These are phyloP conservation scores for Pristionchus arcanus DNA, from an alignment of 2,888 invertebrate species.

Conservation along the genomic window DNA sequence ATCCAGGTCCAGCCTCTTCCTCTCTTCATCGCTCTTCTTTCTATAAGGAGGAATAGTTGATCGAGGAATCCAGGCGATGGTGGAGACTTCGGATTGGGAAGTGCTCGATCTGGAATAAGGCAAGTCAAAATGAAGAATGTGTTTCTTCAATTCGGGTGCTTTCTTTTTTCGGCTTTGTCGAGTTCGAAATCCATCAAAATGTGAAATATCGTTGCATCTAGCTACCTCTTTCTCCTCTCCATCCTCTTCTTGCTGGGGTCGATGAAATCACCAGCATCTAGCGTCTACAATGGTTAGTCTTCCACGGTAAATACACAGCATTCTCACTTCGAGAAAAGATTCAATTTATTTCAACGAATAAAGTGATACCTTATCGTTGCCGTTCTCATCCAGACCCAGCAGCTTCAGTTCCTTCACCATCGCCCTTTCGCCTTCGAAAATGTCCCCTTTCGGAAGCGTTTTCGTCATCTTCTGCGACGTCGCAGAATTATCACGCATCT, in stretches of 20 bases:
- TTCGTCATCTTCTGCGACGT: too few species aligned
- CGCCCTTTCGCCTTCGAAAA: background rate
- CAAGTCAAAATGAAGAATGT: too few species aligned
- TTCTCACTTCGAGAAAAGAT: too few species aligned
- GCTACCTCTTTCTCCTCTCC: background rate
- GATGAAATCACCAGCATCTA: background rate
- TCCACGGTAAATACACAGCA: too few species aligned
- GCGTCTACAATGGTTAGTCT: too few species aligned
- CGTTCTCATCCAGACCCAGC: background rate
- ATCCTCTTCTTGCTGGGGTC: background rate
- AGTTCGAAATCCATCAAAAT: too few species aligned
- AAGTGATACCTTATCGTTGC: background rate
- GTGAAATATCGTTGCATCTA: background rate
- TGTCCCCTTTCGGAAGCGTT: too few species aligned
- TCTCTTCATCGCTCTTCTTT: background rate
- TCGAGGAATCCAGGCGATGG: background rate
- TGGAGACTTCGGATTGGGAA: background rate
- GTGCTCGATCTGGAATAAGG: background rate
- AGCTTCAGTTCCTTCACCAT: background rate
- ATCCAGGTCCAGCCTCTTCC: background rate
- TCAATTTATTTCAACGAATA: too few species aligned
- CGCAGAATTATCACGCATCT: too few species aligned
- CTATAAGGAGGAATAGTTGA: background rate
- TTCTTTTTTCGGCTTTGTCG: too few species aligned
- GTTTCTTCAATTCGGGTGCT: too few species aligned